Conservation (phyloP, 2,113 vertebrate genomes). For the Malurus elegans region DNA sequence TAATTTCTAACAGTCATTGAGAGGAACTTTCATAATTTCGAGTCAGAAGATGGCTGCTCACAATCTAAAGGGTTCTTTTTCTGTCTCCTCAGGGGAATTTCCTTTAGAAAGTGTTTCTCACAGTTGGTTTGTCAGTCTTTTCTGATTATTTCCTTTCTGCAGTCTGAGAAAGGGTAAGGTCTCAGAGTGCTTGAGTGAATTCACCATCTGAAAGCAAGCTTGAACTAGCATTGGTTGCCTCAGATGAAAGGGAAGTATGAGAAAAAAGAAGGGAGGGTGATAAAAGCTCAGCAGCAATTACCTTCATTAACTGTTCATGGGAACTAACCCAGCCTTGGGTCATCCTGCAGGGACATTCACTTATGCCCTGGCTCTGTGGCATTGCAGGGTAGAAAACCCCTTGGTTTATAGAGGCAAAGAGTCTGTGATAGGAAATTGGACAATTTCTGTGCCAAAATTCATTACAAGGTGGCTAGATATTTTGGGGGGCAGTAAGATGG, state of each 20-base stretch:
- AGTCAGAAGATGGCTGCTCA: background rate
- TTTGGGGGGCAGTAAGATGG: fast-evolving
- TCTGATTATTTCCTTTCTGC: background rate
- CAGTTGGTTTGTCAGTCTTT: background rate
- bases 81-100: background rate
- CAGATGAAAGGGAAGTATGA: background rate
- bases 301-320: background rate
- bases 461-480: background rate
- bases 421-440: background rate
- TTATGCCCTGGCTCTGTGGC: background rate
- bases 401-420: background rate
- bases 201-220: background rate
- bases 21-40: background rate
- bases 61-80: background rate
- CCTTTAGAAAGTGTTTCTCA: background rate
- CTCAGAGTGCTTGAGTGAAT: background rate
- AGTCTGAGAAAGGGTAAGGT: background rate
- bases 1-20: background rate
- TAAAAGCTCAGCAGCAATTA: background rate
- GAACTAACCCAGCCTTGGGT: background rate
- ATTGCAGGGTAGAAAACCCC: background rate
- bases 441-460: background rate
- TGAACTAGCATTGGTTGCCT: background rate
- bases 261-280: background rate
- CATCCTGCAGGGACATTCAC: background rate